Percentiles rank a stretch among this genome's conserved stretches.
These are phyloP conservation scores for Addax nasomaculatus DNA, from an alignment of 2,113 vertebrate species.

Conservation along the genomic window DNA sequence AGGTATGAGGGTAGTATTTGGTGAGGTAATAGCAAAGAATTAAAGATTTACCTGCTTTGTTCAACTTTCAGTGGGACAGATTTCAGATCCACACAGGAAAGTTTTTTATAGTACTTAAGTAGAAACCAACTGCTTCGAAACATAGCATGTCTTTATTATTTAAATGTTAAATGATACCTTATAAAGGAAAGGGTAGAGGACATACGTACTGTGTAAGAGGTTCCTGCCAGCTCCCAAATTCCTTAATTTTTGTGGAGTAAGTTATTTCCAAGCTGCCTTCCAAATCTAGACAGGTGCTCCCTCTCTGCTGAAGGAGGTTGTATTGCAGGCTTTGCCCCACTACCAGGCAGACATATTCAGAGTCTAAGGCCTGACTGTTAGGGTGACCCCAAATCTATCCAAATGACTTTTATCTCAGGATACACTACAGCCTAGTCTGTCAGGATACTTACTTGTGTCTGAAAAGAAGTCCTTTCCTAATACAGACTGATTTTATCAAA, in stretches of 20 bases:
- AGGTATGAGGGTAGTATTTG: not conserved
- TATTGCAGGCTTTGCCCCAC: not conserved
- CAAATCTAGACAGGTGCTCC: not conserved
- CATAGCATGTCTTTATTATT: not conserved
- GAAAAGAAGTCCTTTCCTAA: conserved; percentile 2
- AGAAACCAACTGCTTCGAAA: not conserved
- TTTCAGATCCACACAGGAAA: not conserved
- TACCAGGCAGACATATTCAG: not conserved
- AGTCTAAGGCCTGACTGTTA: not conserved
- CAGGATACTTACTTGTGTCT: not conserved
- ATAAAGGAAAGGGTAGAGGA: not conserved
- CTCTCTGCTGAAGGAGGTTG: not conserved
- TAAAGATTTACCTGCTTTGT: not conserved
- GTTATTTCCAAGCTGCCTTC: not conserved
- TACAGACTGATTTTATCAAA: not conserved
- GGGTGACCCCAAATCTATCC: not conserved
- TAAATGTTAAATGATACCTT: not conserved
- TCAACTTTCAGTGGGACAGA: not conserved
- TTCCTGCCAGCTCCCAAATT: not conserved
- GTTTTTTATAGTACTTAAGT: not conserved
- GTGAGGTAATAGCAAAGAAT: not conserved
- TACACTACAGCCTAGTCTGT: not conserved
- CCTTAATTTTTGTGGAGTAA: conserved; percentile 5
- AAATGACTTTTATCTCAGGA: not conserved
- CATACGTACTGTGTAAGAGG: not conserved